A percentile compares a stretch with the other conserved stretches of the same genome.
These are phyloP conservation scores for Oeneis ivallda DNA, from an alignment of 2,888 invertebrate species.

Conservation along the genomic window DNA sequence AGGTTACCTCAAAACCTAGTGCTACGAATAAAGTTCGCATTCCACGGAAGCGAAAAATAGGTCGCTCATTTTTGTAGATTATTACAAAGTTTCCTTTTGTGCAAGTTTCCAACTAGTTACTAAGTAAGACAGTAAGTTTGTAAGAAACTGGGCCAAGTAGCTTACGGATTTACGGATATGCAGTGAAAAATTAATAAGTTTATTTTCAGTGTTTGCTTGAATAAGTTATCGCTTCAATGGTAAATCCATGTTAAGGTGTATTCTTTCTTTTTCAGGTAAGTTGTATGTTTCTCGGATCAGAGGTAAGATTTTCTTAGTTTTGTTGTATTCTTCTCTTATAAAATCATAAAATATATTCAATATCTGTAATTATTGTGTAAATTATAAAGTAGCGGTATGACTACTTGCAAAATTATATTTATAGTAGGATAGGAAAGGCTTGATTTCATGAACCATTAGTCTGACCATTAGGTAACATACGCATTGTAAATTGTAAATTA, in stretches of 20 bases:
- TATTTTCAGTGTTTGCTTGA: conserved; percentile 2
- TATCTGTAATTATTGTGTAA: too few species aligned
- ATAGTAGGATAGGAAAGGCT: too few species aligned
- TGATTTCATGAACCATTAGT: too few species aligned
- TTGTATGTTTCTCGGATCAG: neutral
- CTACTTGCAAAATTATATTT: too few species aligned
- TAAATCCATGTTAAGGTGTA: neutral
- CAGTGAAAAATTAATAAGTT: conserved; percentile 17
- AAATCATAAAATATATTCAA: too few species aligned
- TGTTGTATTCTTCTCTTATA: neutral
- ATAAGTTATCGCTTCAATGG: neutral
- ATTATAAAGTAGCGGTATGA: too few species aligned
- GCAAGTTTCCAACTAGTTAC: conserved; percentile 16
- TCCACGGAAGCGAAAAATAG: conserved; percentile 3
- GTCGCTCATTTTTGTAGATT: conserved; percentile 16
- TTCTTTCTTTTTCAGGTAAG: conserved; percentile 17
- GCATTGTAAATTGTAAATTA: too few species aligned
- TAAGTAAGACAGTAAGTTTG: conserved; percentile 18
- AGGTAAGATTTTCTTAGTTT: neutral
- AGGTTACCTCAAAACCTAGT: conserved; percentile 8
- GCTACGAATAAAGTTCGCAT: conserved; percentile 8
- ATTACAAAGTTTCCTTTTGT: conserved; percentile 17
- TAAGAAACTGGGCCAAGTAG: conserved; percentile 23
- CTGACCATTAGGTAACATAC: too few species aligned
- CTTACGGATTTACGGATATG: conserved; percentile 19